Evolutionary conservation across 2,797 vertebrate species (phyloP).

Genomic region (Novumbra hubbsi): DNA sequence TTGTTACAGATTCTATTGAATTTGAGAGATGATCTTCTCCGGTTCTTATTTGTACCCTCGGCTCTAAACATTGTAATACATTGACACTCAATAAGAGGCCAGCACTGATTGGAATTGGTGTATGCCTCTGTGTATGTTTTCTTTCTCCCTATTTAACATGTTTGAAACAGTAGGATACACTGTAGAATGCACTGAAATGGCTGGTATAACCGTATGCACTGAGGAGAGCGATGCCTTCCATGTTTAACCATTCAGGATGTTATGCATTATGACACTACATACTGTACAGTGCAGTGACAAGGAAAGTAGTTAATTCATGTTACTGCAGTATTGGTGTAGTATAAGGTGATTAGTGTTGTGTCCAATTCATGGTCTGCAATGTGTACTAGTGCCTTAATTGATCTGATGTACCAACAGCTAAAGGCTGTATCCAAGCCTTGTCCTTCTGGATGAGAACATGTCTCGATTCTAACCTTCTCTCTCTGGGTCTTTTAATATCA

Average conservation of each 20-base stretch:
- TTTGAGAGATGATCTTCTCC: not conserved
- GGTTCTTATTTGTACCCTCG: not conserved
- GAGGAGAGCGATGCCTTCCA: slow-evolving; percentile 52
- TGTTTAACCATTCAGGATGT: slow-evolving; percentile 13
- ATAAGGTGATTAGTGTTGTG: not conserved
- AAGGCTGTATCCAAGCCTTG: slow-evolving; percentile 59
- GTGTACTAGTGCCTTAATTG: slow-evolving; percentile 80
- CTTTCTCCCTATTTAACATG: slow-evolving; percentile 40
- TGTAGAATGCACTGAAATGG: slow-evolving; percentile 50
- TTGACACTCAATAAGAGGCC: not conserved
- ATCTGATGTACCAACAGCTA: slow-evolving; percentile 64
- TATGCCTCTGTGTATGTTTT: slow-evolving; percentile 38
- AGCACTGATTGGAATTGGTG: slow-evolving; percentile 11
- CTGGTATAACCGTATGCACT: slow-evolving; percentile 47
- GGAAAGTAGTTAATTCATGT: not conserved
- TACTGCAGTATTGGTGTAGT: not conserved
- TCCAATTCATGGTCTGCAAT: slow-evolving; percentile 59
- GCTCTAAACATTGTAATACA: slow-evolving; percentile 2
- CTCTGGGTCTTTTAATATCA: slow-evolving; percentile 49
- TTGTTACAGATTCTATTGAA: not conserved
- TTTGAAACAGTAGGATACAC: slow-evolving; percentile 38
- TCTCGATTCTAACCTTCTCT: slow-evolving; percentile 53
- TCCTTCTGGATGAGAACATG: slow-evolving; percentile 62
- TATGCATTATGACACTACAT: slow-evolving; percentile 20
- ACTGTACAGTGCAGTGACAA: not conserved